Evolutionary conservation across 2,113 vertebrate species (phyloP).

Genomic region (Anoura caudifer): DNA sequence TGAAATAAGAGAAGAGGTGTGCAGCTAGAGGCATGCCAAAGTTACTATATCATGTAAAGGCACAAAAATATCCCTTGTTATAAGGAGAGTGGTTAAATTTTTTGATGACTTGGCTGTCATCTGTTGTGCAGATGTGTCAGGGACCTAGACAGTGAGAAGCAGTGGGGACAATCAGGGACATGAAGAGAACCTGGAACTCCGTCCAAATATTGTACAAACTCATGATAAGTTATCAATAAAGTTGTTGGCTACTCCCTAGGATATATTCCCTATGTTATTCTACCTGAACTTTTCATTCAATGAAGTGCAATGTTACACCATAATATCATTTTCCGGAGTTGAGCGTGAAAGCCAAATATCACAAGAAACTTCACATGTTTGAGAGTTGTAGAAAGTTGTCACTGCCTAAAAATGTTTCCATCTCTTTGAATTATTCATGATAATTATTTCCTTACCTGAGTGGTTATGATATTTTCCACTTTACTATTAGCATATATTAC

Average conservation of each 20-base stretch:
- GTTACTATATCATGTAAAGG: background rate
- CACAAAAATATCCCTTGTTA: background rate
- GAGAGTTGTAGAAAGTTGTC: background rate
- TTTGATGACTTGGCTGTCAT: background rate
- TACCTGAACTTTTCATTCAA: background rate
- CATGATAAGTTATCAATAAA: background rate
- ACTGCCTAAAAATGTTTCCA: background rate
- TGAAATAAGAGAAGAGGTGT: conserved; percentile 37
- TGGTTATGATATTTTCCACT: conserved; percentile 36
- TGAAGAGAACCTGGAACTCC: background rate
- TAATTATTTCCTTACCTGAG: conserved; percentile 25
- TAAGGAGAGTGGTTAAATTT: background rate
- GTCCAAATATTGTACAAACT: background rate
- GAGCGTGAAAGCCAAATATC: background rate
- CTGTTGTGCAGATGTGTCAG: background rate
- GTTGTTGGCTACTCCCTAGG: background rate
- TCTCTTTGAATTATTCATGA: conserved; percentile 44
- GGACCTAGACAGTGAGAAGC: background rate
- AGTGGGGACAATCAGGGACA: background rate
- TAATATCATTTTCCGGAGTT: background rate
- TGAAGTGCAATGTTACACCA: background rate
- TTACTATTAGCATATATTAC: conserved; percentile 23
- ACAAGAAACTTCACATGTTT: background rate
- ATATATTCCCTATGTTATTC: background rate
- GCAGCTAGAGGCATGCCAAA: background rate